Evolutionary conservation across 2,113 vertebrate species (phyloP).

Genomic region (Excalfactoria chinensis): DNA sequence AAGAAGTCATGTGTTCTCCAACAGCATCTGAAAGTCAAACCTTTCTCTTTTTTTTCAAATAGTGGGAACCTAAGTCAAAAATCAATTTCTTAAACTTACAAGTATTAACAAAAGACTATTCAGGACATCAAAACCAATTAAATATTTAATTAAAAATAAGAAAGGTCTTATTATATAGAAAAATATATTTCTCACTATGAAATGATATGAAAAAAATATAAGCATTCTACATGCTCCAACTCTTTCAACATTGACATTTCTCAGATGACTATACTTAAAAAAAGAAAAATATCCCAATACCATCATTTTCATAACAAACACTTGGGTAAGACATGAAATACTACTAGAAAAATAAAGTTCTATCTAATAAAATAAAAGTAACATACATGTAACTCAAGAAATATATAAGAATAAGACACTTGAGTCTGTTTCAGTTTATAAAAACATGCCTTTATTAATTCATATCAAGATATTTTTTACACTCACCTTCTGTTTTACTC

Average conservation of each 20-base stretch:
- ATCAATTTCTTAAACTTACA: not conserved
- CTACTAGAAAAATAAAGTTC: not conserved
- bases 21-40: not conserved
- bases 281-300: not conserved
- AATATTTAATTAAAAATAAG: not conserved
- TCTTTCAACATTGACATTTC: not conserved
- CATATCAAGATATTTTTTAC: not conserved
- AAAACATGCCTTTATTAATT: not conserved
- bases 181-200: not conserved
- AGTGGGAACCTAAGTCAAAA: not conserved
- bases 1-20: not conserved
- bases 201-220: not conserved
- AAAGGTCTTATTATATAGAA: not conserved
- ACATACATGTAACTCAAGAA: not conserved
- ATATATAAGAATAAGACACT: not conserved
- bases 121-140: not conserved
- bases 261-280: not conserved
- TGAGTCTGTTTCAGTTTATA: not conserved
- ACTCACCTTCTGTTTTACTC: constrained; percentile 77
- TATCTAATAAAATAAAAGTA: not conserved
- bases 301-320: not conserved
- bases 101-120: not conserved
- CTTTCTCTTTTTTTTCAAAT: not conserved
- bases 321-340: not conserved
- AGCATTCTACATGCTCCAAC: not conserved